Evolutionary conservation across 2,888 invertebrate genomes (phyloP).

Genomic region (Calliopum simillimum): DNA sequence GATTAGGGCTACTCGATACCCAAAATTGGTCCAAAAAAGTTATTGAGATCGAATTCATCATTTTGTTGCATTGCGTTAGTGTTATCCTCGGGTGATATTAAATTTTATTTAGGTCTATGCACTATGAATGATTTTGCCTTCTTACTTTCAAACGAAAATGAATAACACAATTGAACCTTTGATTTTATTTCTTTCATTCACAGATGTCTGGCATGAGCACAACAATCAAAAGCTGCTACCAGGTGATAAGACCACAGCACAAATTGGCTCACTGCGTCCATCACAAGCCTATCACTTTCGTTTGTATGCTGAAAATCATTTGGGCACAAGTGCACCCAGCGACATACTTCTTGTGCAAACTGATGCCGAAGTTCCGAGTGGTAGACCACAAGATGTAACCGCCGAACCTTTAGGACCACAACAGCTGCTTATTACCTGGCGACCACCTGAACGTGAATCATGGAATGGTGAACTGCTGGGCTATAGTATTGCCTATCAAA

Average conservation of each 20-base stretch:
- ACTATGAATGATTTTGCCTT: no score
- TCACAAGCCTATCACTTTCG: constrained; percentile 73
- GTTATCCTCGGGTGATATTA: no score
- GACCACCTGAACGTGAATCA: constrained; percentile 77
- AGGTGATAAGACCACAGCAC: constrained; percentile 70
- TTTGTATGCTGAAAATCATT: constrained; percentile 73
- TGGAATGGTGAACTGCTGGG: constrained; percentile 83
- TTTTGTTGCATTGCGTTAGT: no score
- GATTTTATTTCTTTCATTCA: not conserved
- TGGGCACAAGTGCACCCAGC: constrained; percentile 73
- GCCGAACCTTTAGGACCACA: constrained; percentile 78
- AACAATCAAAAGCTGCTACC: constrained; percentile 71
- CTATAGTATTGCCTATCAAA: constrained; percentile 73
- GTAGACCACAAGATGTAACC: constrained; percentile 76
- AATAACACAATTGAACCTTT: not conserved
- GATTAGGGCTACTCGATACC: no score
- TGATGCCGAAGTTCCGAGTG: constrained; percentile 76
- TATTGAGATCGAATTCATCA: not conserved
- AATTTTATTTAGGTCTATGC: no score
- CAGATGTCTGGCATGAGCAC: constrained; percentile 72
- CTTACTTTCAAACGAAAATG: not conserved
- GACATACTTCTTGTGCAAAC: constrained; percentile 71
- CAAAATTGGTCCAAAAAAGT: no score
- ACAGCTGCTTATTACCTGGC: constrained; percentile 80
- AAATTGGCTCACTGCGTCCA: constrained; percentile 71